Evolutionary conservation across 2,888 invertebrate species (phyloP), one percentile per base, ranked within the genome.

Genomic region (Acrocera orbiculus): DNA sequence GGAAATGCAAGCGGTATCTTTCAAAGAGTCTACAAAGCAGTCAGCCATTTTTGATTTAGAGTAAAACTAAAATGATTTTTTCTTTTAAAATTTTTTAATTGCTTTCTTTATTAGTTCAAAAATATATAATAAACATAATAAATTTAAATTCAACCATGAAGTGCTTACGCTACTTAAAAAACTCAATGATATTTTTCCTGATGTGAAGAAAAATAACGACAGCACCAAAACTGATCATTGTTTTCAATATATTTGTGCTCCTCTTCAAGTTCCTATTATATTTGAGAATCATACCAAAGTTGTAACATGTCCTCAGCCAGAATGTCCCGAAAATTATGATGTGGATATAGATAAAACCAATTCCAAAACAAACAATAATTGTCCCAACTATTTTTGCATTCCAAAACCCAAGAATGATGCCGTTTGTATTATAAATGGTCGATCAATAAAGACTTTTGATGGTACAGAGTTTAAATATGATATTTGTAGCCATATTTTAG

Each of bases 391-490:
- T 51, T 62, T 64, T 1, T 80, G 80, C 47, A 65, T 68, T 27
- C 71, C 73, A 3, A 69, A 70, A 1, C 66, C 69, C 0, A 67
- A 70, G 24, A 67, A 69, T 0, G 75, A 75, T 37, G 70, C 67
- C 20, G 66, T 69, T 46, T 61, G 60, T 19, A 54, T 56, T 47
- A 62, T 83, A n/a, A 76, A 75, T 2, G 80, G 80, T 1, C 69
- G 76, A 34, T 76, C 75, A 1, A 74, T 86, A 50, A 73, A 67
- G 42, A 85, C 85, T 0, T 86, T 87, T 48, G 86, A 86, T 52
- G 73, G 73, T 11, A 64, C 70, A 0, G 75, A 79, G 48, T 83
- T 74, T 52, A 79, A 80, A 45, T 80, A 78, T 46, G 81, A 83
- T 44, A 68, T 79, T 11, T 87, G 86, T 55, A 74, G 76, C 61